Percentiles rank a stretch among this genome's conserved stretches.
Evolutionary conservation across 2,113 vertebrate genomes (phyloP).

Genomic region (Tachuris rubrigastra): DNA sequence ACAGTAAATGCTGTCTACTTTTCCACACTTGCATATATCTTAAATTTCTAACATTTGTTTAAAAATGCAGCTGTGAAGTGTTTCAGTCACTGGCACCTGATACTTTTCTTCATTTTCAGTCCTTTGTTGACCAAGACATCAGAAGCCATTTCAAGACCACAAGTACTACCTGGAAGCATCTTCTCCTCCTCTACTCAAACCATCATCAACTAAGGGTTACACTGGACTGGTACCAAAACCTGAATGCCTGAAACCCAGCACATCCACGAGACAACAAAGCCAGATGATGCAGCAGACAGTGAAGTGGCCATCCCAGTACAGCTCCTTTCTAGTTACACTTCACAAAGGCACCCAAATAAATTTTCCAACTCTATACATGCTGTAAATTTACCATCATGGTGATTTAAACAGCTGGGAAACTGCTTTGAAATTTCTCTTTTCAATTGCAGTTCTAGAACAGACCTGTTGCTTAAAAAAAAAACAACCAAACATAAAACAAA

Average conservation of each 20-base stretch:
- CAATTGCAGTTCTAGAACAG: neutral
- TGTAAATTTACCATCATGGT: neutral
- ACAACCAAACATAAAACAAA: neutral
- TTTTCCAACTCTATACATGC: neutral
- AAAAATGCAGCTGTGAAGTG: neutral
- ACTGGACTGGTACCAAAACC: neutral
- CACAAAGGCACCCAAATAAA: neutral
- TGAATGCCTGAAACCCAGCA: fast-evolving
- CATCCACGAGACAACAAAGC: neutral
- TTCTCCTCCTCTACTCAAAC: neutral
- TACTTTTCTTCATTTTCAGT: neutral
- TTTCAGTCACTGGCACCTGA: neutral
- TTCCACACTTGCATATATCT: neutral
- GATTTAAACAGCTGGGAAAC: neutral
- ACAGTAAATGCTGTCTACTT: neutral
- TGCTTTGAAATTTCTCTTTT: neutral
- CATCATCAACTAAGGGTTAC: neutral
- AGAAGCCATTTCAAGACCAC: neutral
- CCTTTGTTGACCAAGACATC: neutral
- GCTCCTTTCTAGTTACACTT: neutral
- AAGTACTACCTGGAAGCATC: neutral
- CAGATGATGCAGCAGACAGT: neutral
- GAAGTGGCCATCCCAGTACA: neutral
- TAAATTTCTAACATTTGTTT: neutral
- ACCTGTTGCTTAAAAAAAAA: neutral